Evolutionary conservation across 2,113 vertebrate genomes (phyloP), one percentile per base, ranked within the genome.

Genomic region (Fulmarus glacialis): DNA sequence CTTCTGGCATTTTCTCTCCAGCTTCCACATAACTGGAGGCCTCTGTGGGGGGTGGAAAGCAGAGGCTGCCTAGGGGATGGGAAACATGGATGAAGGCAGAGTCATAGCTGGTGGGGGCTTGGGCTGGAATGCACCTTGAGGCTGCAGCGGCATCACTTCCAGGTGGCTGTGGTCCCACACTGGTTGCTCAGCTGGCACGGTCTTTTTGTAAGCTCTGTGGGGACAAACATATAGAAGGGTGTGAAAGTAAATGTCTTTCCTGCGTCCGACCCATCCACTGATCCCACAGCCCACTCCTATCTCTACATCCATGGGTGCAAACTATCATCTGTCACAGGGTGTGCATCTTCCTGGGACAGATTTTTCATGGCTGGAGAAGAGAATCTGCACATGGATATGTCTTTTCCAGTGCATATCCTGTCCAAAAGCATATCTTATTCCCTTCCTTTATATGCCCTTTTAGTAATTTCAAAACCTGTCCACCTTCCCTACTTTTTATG

Each of bases 401-500:
- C 30, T 84, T 87, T 74, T 78, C 29, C 36, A 26, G 21, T 34
- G 16, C 47, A 55, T 34, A 71, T 66, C 21, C 27, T 34, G 7
- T 32, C 26, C 11, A 79, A 78, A 95, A 79, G 9, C 0, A 4
- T 30, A 1, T 55, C 27, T 87, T 72, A 52, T 30, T 40, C 34
- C 20, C 40, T 92, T 83, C 30, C 16, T 82, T 95, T 77, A 47
- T 21, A 50, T 36, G 30, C 8, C 12, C 23, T 89, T 62, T 67
- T 27, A 71, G 19, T 81, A 56, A 81, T 92, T 93, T 82, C 45
- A 81, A 81, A 88, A 85, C 42, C 43, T 82, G 60, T 71, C 53
- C 55, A 82, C 78, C 58, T 66, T 79, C 73, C 29, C 38, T 87
- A 55, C 32, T 72, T 95, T 94, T 93, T 93, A 85, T 93, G 73